These are phyloP conservation scores for Tetragonula carbonaria DNA, from an alignment of 2,888 invertebrate species.

Conservation along the genomic window DNA sequence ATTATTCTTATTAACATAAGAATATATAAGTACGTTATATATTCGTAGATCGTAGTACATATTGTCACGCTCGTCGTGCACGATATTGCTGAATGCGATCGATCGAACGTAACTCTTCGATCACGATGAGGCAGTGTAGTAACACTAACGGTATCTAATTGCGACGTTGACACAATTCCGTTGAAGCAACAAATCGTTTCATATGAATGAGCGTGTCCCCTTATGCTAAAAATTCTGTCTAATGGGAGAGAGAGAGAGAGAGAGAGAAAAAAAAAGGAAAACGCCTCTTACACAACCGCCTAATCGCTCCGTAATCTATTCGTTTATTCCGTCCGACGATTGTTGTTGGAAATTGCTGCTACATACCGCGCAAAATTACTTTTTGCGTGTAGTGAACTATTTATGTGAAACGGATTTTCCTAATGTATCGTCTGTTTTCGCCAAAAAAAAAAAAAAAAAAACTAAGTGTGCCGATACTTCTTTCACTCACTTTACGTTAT, in stretches of 20 bases:
- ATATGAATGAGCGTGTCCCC: conserved; percentile 34
- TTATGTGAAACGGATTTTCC: too few relatives aligned
- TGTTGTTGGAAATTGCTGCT: neutral
- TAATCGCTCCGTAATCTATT: conserved; percentile 17
- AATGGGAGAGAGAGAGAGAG: neutral
- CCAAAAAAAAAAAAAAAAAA: too few relatives aligned
- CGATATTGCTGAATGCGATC: conserved; percentile 36
- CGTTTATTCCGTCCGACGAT: conserved; percentile 8
- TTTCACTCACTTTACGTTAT: too few relatives aligned
- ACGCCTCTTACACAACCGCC: neutral
- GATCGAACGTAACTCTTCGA: conserved; percentile 38
- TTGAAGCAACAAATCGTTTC: conserved; percentile 32
- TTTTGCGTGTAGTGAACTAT: too few relatives aligned
- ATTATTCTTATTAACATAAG: too few relatives aligned
- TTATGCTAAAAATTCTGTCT: conserved; percentile 4
- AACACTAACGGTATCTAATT: conserved; percentile 56
- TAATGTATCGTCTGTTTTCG: too few relatives aligned
- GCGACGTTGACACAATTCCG: conserved; percentile 45
- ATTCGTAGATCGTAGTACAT: neutral
- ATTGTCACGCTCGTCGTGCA: neutral
- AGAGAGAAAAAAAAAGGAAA: neutral
- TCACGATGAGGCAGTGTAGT: conserved; percentile 33
- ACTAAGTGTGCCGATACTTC: too few relatives aligned
- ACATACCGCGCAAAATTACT: neutral
- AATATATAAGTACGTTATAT: too few relatives aligned